Evolutionary conservation across 2,888 invertebrate genomes (phyloP).

Genomic region (Cheilosia grossa): DNA sequence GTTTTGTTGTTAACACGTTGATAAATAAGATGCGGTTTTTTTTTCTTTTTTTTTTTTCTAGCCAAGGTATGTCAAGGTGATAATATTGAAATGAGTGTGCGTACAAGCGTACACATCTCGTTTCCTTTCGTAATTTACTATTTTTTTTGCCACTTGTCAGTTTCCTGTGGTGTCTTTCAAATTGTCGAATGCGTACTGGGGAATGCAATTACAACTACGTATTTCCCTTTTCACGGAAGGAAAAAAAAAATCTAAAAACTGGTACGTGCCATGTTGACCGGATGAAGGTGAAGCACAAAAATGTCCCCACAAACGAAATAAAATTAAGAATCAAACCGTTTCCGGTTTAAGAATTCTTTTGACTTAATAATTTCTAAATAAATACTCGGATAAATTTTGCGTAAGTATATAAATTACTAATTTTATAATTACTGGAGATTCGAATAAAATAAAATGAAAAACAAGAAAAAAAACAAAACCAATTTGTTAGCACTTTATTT

Average conservation of each 20-base stretch:
- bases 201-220: slow-evolving; percentile 20
- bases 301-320: slow-evolving; percentile 5
- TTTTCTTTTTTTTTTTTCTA: slow-evolving; percentile 26
- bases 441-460: not conserved
- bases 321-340: slow-evolving; percentile 2
- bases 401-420: not conserved
- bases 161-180: slow-evolving; percentile 18
- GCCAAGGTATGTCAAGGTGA: slow-evolving; percentile 69
- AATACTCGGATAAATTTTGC: not conserved
- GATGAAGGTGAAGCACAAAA: slow-evolving; percentile 36
- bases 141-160: slow-evolving; percentile 6
- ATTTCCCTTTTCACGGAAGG: slow-evolving; percentile 11
- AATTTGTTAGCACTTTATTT: slow-evolving; percentile 10
- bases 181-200: slow-evolving; percentile 27
- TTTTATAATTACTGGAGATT: not conserved
- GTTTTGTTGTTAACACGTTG: slow-evolving; percentile 56
- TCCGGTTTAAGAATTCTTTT: slow-evolving; percentile 54
- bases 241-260: not conserved
- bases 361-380: slow-evolving; percentile 9
- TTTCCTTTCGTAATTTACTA: slow-evolving; percentile 33
- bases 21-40: slow-evolving; percentile 5
- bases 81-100: slow-evolving; percentile 60
- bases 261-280: slow-evolving; percentile 46
- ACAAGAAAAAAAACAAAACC: not conserved
- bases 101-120: not conserved